Conservation (phyloP, 2,113 vertebrate species). For the Scortum barcoo region DNA sequence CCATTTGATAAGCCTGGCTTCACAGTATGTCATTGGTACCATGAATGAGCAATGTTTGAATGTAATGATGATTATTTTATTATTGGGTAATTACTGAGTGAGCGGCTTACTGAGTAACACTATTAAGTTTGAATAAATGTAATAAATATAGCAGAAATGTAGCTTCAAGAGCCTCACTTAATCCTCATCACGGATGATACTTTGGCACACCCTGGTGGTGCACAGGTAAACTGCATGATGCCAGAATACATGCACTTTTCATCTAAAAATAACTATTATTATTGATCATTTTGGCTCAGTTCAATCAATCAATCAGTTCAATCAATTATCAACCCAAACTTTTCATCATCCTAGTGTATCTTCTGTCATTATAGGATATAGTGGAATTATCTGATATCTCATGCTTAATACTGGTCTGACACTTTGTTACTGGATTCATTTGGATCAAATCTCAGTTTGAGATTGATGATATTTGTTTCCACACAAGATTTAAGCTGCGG, state of each 20-base stretch:
- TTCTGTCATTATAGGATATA: neutral
- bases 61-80: neutral
- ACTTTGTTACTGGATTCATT: neutral
- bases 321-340: neutral
- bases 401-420: neutral
- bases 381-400: neutral
- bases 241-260: neutral
- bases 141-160: neutral
- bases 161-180: neutral
- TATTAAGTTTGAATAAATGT: neutral
- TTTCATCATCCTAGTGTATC: neutral
- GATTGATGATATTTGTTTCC: neutral
- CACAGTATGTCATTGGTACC: neutral
- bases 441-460: neutral
- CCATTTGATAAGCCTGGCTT: neutral
- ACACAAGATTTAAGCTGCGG: neutral
- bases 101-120: neutral
- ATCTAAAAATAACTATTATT: neutral
- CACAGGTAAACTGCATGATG: neutral
- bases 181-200: neutral
- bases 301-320: too few species aligned
- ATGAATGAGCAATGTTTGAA: neutral
- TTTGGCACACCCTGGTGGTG: conserved; percentile 17
- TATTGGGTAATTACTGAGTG: neutral
- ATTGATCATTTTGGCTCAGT: neutral